Evolutionary conservation across 2,888 invertebrate species (phyloP).

Genomic region (Rhyacophila evoluta): DNA sequence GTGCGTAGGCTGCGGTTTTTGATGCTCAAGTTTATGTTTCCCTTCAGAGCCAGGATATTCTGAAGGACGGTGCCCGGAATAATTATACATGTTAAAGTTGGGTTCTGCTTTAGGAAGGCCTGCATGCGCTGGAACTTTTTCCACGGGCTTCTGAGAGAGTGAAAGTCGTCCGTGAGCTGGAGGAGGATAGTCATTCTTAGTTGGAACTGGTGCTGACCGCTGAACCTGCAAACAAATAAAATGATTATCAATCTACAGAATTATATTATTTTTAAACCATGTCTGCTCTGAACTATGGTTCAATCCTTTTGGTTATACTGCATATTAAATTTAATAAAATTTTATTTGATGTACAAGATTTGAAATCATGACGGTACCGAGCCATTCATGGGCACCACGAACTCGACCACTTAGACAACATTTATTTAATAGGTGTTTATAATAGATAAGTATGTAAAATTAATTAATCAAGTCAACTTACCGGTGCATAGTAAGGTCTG

Average conservation of each 20-base stretch:
- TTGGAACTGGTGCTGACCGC: slow-evolving; percentile 61
- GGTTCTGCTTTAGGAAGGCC: slow-evolving; percentile 74
- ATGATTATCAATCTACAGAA: not conserved
- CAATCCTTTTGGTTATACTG: too few relatives aligned
- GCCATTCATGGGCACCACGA: too few relatives aligned
- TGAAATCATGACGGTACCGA: too few relatives aligned
- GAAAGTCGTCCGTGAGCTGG: slow-evolving; percentile 62
- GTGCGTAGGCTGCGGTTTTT: slow-evolving; percentile 58
- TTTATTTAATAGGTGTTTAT: too few relatives aligned
- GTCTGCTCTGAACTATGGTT: too few relatives aligned
- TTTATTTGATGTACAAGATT: too few relatives aligned
- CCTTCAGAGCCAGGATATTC: slow-evolving; percentile 69
- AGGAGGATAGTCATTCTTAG: slow-evolving; percentile 65
- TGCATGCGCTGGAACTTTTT: slow-evolving; percentile 58
- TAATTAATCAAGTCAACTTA: too few relatives aligned
- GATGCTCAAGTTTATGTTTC: slow-evolving; percentile 71
- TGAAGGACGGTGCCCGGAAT: slow-evolving; percentile 66
- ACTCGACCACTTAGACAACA: too few relatives aligned
- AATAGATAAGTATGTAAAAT: too few relatives aligned
- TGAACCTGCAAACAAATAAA: slow-evolving; percentile 53
- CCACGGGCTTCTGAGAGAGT: slow-evolving; percentile 58
- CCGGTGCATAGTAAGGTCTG: slow-evolving; percentile 47
- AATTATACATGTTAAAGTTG: slow-evolving; percentile 76
- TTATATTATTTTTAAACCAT: too few relatives aligned
- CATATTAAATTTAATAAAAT: too few relatives aligned